phyloP scores from a whole-genome alignment of 2,113 vertebrate genomes.

The Festucalex cinctus region DNA sequence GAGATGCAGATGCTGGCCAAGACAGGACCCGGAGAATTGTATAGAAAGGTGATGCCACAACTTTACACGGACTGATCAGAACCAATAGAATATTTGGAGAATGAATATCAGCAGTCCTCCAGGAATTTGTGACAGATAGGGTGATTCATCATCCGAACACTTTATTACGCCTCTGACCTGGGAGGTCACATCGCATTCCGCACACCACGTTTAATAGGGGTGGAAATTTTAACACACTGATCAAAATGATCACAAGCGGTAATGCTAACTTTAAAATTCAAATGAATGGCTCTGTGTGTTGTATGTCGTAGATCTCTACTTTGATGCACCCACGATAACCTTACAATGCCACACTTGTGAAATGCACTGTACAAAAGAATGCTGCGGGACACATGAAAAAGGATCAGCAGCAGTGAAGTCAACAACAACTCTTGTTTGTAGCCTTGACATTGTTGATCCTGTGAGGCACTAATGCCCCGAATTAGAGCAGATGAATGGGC shows the following conservation, averaged over 20 bases:
- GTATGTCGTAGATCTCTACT: slow-evolving; percentile 17
- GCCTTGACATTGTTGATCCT: slow-evolving; percentile 72
- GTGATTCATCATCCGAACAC: slow-evolving; percentile 72
- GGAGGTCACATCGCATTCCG: slow-evolving; percentile 26
- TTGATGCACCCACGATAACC: slow-evolving; percentile 45
- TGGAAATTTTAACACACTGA: background rate
- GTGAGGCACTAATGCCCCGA: slow-evolving; percentile 75
- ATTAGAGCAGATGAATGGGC: slow-evolving; percentile 80
- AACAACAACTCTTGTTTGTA: slow-evolving; percentile 69
- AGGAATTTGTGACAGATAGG: slow-evolving; percentile 58
- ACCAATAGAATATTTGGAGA: slow-evolving; percentile 73
- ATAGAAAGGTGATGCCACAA: slow-evolving; percentile 71
- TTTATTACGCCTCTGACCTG: slow-evolving; percentile 60
- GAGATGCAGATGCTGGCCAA: slow-evolving; percentile 60
- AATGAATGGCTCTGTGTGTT: background rate
- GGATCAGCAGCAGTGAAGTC: slow-evolving; percentile 58
- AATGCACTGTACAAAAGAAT: slow-evolving; percentile 57
- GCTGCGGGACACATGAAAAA: slow-evolving; percentile 61
- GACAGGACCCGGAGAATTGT: slow-evolving; percentile 41
- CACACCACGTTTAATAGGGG: background rate
- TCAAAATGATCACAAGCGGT: background rate
- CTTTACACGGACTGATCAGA: slow-evolving; percentile 69
- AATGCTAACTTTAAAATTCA: background rate
- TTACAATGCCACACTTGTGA: slow-evolving; percentile 37
- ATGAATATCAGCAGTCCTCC: slow-evolving; percentile 60